Conservation (phyloP, 35 echinoderm and acorn worm species). For the Amphiura filiformis region DNA sequence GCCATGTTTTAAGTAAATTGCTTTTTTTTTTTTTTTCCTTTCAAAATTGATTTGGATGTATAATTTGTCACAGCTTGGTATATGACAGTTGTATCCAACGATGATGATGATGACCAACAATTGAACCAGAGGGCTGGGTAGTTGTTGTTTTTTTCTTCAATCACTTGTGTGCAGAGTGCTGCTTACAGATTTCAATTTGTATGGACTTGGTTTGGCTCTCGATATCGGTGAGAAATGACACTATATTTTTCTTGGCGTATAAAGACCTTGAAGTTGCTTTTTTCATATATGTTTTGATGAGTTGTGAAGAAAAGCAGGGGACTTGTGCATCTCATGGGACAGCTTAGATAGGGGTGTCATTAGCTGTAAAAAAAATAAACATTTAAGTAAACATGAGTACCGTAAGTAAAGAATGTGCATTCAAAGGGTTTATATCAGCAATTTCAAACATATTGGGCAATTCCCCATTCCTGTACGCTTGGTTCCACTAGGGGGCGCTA, state of each 20-base stretch:
- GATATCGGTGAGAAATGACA: neutral
- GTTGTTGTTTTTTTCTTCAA: neutral
- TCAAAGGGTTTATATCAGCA: too few relatives aligned
- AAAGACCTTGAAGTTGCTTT: neutral
- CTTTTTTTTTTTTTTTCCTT: too few relatives aligned
- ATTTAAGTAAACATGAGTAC: too few relatives aligned
- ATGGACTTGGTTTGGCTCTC: neutral
- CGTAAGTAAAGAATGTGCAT: too few relatives aligned
- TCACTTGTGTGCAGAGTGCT: conserved; percentile 6
- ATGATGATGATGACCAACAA: neutral
- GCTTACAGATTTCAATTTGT: neutral
- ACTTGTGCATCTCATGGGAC: conserved; percentile 43
- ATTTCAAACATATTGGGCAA: too few relatives aligned
- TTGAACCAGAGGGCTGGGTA: neutral
- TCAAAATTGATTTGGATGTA: neutral
- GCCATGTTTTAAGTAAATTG: too few relatives aligned
- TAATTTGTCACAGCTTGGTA: neutral
- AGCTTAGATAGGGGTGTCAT: conserved; percentile 27
- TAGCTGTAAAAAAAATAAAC: conserved; percentile 18
- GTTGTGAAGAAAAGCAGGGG: neutral
- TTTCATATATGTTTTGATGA: neutral
- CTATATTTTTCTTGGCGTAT: neutral
- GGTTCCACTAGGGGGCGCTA: too few relatives aligned
- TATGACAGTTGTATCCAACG: neutral
- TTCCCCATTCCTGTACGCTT: too few relatives aligned